Conservation (phyloP, 1,140 invertebrate genomes). For the Hypsibius dujardini region DNA sequence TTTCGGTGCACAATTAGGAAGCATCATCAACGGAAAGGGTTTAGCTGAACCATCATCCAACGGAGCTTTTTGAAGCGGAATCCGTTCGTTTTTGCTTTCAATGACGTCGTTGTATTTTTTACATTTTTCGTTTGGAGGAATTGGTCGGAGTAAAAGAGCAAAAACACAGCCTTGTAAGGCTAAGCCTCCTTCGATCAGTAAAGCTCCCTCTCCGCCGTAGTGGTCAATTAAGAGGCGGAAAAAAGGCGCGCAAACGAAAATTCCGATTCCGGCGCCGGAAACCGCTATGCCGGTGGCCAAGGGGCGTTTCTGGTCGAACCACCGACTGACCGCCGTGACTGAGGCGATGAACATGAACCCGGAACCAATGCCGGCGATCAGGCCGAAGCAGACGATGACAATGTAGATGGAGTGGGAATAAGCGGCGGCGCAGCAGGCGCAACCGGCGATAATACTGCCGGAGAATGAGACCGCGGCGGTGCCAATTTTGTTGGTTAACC, state of each 20-base stretch:
- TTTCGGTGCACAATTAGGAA: too few relatives aligned
- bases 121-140: not conserved
- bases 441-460: not conserved
- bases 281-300: not conserved
- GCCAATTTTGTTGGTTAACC: not conserved
- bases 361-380: not conserved
- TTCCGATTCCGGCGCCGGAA: not conserved
- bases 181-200: not conserved
- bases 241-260: not conserved
- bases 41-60: too few relatives aligned
- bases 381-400: not conserved
- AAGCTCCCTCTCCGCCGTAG: not conserved
- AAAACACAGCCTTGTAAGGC: slow-evolving; percentile 5
- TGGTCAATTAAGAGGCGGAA: not conserved
- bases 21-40: too few relatives aligned
- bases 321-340: not conserved
- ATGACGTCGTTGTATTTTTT: not conserved
- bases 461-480: not conserved
- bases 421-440: not conserved
- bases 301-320: not conserved
- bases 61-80: not conserved
- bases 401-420: not conserved
- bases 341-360: not conserved
- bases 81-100: not conserved
- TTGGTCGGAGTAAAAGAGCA: not conserved